Evolutionary conservation across 1,140 invertebrate genomes (phyloP).

Genomic region (Drosophila elegans): DNA sequence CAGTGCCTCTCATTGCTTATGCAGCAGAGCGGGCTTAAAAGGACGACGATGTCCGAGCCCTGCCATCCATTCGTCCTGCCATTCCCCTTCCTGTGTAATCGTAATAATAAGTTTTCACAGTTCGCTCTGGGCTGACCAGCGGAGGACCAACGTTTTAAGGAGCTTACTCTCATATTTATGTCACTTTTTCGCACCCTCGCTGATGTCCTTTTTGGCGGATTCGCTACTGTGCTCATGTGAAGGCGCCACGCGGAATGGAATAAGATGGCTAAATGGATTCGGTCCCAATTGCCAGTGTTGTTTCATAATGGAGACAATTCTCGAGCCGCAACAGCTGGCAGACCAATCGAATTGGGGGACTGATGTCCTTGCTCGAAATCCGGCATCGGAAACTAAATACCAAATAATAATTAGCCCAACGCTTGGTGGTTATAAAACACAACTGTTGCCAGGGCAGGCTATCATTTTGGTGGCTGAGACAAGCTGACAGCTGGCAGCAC

Average conservation of each 20-base stretch:
- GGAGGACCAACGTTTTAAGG: conserved; percentile 54
- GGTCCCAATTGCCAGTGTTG: conserved; percentile 50
- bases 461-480: conserved; percentile 27
- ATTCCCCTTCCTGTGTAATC: conserved; percentile 48
- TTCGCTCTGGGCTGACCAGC: conserved; percentile 17
- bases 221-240: no score
- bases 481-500: conserved; percentile 45
- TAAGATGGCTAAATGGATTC: conserved; percentile 15
- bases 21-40: conserved; percentile 61
- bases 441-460: conserved; percentile 44
- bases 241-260: neutral
- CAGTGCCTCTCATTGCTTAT: conserved; percentile 69
- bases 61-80: neutral
- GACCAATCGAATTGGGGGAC: conserved; percentile 19
- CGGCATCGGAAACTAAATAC: conserved; percentile 43
- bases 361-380: neutral
- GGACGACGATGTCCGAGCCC: conserved; percentile 4
- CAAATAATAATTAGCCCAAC: conserved; percentile 56
- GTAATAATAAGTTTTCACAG: conserved; percentile 77
- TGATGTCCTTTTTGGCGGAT: conserved; percentile 2
- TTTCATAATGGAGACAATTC: conserved; percentile 35
- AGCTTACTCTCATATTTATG: conserved; percentile 80
- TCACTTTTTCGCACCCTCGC: conserved; percentile 40
- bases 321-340: conserved; percentile 30
- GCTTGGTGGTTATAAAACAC: conserved; percentile 53